Base-by-base conservation (phyloP, 2,113 vertebrate species). In the Oncorhynchus mykiss region DNA sequence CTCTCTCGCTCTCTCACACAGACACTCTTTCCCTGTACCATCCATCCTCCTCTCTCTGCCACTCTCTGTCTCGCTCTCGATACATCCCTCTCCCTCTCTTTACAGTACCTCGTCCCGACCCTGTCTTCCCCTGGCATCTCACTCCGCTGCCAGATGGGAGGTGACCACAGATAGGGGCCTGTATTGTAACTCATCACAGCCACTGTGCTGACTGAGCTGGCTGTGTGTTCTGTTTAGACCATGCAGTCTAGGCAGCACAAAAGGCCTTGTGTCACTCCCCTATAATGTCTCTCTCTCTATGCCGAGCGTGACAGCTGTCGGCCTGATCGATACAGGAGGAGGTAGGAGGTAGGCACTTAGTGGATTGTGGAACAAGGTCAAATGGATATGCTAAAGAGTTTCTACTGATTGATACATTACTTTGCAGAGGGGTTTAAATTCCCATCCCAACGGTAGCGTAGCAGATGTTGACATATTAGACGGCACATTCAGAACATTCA, bases 251-350 rank as follows among this genome's bases (percentile, higher is more conserved):
- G 8, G 6, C 29, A 39, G 76, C 48, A 78, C 71, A 69, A 70
- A 73, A 5, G 31, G 20, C 59, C 59, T 9, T 24, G 59, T 62
- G n/a, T 62, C 59, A 22, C 65, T 25, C 65, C 65, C 65, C 24
- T 24, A 12, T 16, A 27, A 29, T 13, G 65, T 67, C 71, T 71
- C 68, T 74, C 71, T 74, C 82, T 79, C 79, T 71, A 76, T 31
- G 68, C 67, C 73, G 45, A n/a, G 48, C 67, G 27, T 65, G 27
- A 0, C 78, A 8, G 72, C 73, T 74, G 71, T 31, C 70, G 18
- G 74, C 9, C 11, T 0, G 80, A 86, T 88, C 82, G 70, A 87
- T 88, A 82, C 64, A n/a, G 25, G 9, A 11, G 39, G 39, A 45
- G 39, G 51, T 18, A 54, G 16, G 75, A 74, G 80, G 67, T 6